Conservation (phyloP, 2,113 vertebrate species). For the sheep (Ovis aries) region DNA sequence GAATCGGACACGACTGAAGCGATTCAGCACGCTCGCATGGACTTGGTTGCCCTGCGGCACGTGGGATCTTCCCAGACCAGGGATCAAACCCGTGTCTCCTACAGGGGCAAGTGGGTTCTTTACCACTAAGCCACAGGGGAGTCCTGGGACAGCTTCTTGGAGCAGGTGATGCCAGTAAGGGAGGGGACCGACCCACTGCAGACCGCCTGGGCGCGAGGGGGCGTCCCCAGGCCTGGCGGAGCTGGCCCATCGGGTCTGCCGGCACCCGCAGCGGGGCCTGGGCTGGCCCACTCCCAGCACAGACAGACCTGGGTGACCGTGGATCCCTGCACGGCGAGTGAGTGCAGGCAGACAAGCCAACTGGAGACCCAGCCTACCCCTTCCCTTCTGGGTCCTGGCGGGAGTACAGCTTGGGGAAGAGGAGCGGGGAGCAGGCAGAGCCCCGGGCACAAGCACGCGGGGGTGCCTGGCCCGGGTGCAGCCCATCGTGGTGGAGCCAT, state of each 20-base stretch:
- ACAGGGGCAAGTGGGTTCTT: neutral
- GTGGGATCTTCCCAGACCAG: neutral
- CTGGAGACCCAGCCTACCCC: neutral
- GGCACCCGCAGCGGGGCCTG: neutral
- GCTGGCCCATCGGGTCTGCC: neutral
- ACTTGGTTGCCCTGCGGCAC: neutral
- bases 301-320: neutral
- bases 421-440: fast-evolving
- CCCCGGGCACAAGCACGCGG: fast-evolving
- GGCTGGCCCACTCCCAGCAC: fast-evolving
- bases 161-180: neutral
- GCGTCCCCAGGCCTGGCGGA: neutral
- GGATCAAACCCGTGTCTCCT: neutral
- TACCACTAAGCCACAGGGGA: neutral
- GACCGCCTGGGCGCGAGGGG: fast-evolving
- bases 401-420: neutral
- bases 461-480: fast-evolving
- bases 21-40: fast-evolving
- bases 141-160: neutral
- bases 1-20: neutral
- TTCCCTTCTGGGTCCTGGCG: neutral
- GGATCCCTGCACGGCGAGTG: neutral
- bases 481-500: neutral
- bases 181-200: too few relatives aligned
- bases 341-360: neutral